These are phyloP conservation scores for Heterodera schachtii DNA, from an alignment of 1,140 invertebrate species.

Conservation along the genomic window DNA sequence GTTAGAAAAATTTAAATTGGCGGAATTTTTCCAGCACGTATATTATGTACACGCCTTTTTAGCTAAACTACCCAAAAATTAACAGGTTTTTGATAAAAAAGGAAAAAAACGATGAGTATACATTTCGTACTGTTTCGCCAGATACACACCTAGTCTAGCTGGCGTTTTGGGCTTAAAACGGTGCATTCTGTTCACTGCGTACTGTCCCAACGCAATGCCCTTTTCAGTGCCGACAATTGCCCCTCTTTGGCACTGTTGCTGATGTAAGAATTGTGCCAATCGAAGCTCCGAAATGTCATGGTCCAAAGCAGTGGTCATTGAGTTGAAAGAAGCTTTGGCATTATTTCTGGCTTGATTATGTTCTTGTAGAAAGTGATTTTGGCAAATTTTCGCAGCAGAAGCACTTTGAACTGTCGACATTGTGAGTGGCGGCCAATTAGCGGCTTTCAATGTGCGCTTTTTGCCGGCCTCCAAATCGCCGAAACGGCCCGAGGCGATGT, in stretches of 20 bases:
- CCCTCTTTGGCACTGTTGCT: neutral
- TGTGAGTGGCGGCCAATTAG: too few species aligned
- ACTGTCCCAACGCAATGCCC: neutral
- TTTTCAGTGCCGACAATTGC: neutral
- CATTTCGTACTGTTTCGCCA: too few species aligned
- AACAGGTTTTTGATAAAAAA: neutral
- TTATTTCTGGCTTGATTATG: neutral
- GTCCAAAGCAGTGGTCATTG: neutral
- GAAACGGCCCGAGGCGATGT: neutral
- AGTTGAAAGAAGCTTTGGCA: neutral
- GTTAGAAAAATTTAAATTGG: too few species aligned
- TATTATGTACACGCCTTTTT: too few species aligned
- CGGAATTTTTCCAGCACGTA: too few species aligned
- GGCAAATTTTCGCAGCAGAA: neutral
- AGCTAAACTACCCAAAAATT: too few species aligned
- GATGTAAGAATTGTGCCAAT: neutral
- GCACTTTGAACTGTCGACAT: neutral
- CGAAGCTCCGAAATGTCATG: neutral
- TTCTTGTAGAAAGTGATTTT: too few species aligned
- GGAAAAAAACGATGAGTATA: neutral
- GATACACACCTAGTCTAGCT: neutral
- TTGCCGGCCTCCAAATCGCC: too few species aligned
- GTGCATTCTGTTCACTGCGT: conserved; percentile 14
- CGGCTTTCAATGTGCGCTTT: neutral
- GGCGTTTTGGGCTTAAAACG: conserved; percentile 23